Base-by-base conservation (phyloP, 1,140 invertebrate species). In the Mercenaria mercenaria region DNA sequence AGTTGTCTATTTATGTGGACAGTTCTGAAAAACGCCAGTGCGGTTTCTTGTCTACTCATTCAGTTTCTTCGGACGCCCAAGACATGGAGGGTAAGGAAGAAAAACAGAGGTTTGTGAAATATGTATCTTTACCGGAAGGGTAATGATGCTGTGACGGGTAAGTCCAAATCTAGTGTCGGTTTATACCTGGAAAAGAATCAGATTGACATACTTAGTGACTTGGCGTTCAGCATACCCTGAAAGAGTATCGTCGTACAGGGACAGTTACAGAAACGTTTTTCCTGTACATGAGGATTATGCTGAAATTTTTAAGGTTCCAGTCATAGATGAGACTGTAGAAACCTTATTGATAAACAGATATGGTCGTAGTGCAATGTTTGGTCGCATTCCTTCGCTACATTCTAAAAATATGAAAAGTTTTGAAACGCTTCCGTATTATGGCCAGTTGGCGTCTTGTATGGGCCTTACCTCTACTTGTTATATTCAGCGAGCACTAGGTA, bases 401-500 rank as follows among this genome's bases (percentile, higher is more conserved):
- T 23, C 26, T 6, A 10, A 82, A 26, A 26, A 10, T 15, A 23
- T 61, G 4, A 15, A 61, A 82, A 59, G 8, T 32, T 41, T 59
- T 6, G 61, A 82, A 39, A 61, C 56, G 26, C 15, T 82, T 8
- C 15, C 26, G 8, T 82, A 82, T 32, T 18, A 61, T 26, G 79
- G 50, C 8, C 79, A 82, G 56, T 32, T 18, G 20, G 79, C 79
- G 23, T 10, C 79, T 34, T n/a, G 79, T 4, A 29, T 82, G 32
- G 79, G 79, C 3, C 32, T 82, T 3, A 41, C 59, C 34, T 18
- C 34, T 6, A 32, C 11, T 18, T 18, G 8, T 32, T 82, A 82
- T 37, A 26, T 82, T 4, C 79, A 82, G 34, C 79, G 59, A 23
- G 41, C 29, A 59, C 41, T 79, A 29, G 43, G 76, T 50, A 47